Base-by-base conservation (phyloP, 2,888 invertebrate species). In the Macropis europaea region DNA sequence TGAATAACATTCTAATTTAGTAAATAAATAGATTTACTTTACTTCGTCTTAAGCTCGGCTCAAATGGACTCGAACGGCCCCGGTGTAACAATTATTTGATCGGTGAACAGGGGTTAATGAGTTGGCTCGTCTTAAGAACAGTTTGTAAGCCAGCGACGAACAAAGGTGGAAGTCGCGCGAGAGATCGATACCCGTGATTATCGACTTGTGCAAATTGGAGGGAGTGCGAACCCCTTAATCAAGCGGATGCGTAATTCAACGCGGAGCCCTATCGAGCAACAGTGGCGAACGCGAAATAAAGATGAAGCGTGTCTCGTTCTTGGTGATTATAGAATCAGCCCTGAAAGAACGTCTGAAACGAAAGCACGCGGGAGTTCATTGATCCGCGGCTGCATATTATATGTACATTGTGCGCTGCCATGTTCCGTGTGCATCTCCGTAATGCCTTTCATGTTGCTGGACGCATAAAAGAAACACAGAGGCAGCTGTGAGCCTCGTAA, bases 131-230 rank as follows among this genome's bases (percentile, higher is more conserved):
- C 62, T 70, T 70, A 17, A 71, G 61, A 5, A 45, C 38, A 34
- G 50, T 28, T 52, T 13, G 15, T 28, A 22, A 26, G 13, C 9
- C 62, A 13, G 4, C 13, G 28, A n/a, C 13, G 71, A 62, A 70
- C 50, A 69, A 71, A 62, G 70, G 45, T 57, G 70, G 24, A 59
- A 53, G 42, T 48, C 54, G 17, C 38, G 45, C 59, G 53, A 68
- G 32, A 75, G 63, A 74, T 74, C 74, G 60, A 74, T 73, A 74
- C 42, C 42, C 48, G 45, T 56, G 59, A 64, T 75, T 74, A 75
- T 70, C 75, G 75, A 61, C 70, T 70, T 28, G 63, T 56, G 57
- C 45, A 70, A 75, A 75, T 74, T 64, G 57, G 36, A 69, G 60
- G 64, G 64, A 48, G 48, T 28, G 36, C 34, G 34, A 64, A 48